phyloP scores from a whole-genome alignment of 2,797 vertebrate species.

The Distichodus sexfasciatus region DNA sequence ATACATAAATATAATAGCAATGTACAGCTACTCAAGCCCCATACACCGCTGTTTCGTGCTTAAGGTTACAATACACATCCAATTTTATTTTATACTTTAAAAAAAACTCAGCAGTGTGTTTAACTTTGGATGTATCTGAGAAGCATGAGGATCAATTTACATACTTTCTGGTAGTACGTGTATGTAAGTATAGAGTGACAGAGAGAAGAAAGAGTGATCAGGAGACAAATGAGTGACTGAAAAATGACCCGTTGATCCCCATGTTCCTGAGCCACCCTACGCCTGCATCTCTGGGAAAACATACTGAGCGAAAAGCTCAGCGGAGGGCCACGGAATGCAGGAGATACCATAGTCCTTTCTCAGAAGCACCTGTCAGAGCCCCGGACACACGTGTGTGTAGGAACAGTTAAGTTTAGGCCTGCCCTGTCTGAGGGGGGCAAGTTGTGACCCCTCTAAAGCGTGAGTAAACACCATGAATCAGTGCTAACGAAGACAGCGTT shows the following conservation, averaged over 20 bases:
- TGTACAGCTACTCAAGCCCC: no score
- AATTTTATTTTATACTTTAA: no score
- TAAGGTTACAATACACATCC: no score
- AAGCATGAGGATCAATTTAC: no score
- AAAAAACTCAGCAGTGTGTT: no score
- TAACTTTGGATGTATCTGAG: no score
- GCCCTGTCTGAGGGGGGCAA: slow-evolving; percentile 51
- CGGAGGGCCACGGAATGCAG: no score
- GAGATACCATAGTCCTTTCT: slow-evolving; percentile 52
- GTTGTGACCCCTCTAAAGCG: slow-evolving; percentile 40
- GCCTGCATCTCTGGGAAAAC: no score
- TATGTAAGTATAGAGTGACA: not conserved
- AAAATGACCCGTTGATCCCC: not conserved
- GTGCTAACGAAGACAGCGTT: slow-evolving; percentile 31
- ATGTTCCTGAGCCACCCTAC: not conserved
- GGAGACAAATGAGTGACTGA: slow-evolving; percentile 6
- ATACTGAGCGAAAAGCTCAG: no score
- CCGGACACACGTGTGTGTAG: slow-evolving; percentile 44
- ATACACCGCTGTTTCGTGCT: no score
- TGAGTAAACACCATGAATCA: slow-evolving; percentile 53
- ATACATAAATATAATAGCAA: no score
- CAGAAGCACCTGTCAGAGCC: slow-evolving; percentile 52
- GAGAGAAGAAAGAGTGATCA: not conserved
- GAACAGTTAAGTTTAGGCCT: slow-evolving; percentile 30
- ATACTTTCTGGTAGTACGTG: no score